phyloP scores from a whole-genome alignment of 1,140 invertebrate species.

The Pygmarrhopalites habei region DNA sequence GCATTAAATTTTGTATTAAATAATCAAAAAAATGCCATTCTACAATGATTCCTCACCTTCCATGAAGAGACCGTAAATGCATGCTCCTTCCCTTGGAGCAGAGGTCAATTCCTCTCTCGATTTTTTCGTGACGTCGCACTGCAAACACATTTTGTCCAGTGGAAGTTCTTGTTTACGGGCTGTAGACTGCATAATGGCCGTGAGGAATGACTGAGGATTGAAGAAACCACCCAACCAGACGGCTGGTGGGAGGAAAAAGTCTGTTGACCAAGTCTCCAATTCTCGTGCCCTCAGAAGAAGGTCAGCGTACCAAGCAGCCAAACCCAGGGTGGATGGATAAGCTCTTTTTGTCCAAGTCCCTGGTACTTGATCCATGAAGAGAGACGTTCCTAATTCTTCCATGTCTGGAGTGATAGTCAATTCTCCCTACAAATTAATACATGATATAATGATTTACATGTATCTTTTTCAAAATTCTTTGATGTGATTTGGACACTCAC shows the following conservation, averaged over 20 bases:
- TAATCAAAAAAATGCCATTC: no score
- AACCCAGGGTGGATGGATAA: slow-evolving; percentile 79
- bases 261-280: slow-evolving; percentile 86
- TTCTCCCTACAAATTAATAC: slow-evolving; percentile 60
- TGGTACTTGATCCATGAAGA: slow-evolving; percentile 88
- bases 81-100: slow-evolving; percentile 85
- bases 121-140: slow-evolving; percentile 95
- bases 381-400: slow-evolving; percentile 83
- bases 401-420: slow-evolving; percentile 91
- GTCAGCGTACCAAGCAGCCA: slow-evolving; percentile 91
- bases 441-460: neutral
- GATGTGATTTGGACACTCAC: slow-evolving; percentile 45
- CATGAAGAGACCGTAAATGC: slow-evolving; percentile 87
- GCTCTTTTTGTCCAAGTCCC: slow-evolving; percentile 74
- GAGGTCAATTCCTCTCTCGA: slow-evolving; percentile 84
- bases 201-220: slow-evolving; percentile 91
- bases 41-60: no score
- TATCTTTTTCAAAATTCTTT: no score
- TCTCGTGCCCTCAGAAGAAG: slow-evolving; percentile 76
- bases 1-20: no score
- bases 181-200: slow-evolving; percentile 95
- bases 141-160: slow-evolving; percentile 91
- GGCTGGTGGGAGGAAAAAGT: slow-evolving; percentile 85
- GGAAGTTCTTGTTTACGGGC: slow-evolving; percentile 86
- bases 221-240: slow-evolving; percentile 97